These are phyloP conservation scores for Cryptocheilus praepositus DNA, from an alignment of 2,888 invertebrate species.

Conservation along the genomic window DNA sequence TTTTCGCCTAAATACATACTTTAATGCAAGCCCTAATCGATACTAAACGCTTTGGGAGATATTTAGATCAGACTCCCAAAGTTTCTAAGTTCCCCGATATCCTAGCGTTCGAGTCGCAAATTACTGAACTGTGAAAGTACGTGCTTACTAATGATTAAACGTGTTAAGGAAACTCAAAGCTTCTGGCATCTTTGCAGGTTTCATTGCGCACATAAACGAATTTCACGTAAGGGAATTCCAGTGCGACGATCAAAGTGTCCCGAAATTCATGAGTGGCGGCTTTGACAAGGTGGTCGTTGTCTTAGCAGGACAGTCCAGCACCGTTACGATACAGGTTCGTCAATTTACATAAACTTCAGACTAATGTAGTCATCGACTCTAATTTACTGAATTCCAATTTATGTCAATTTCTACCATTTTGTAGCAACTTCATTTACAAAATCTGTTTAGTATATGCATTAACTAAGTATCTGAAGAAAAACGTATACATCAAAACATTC, in stretches of 20 bases:
- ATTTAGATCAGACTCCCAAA: not conserved
- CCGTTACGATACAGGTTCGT: constrained; percentile 76
- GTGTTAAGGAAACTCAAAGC: not conserved
- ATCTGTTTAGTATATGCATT: too few relatives aligned
- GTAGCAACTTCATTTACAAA: too few relatives aligned
- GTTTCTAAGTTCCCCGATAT: not conserved
- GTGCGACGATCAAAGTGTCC: constrained; percentile 73
- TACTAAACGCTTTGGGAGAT: not conserved
- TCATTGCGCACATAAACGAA: constrained; percentile 75
- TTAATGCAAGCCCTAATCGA: not conserved
- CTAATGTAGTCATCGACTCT: too few relatives aligned
- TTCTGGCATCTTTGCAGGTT: constrained; percentile 66
- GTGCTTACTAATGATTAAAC: too few relatives aligned
- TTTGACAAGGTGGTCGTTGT: constrained; percentile 76
- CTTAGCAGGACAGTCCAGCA: constrained; percentile 77
- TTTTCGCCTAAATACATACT: too few relatives aligned
- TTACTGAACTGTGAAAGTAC: too few relatives aligned
- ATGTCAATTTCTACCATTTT: too few relatives aligned
- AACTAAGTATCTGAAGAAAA: too few relatives aligned
- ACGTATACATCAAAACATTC: too few relatives aligned
- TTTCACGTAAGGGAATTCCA: constrained; percentile 72
- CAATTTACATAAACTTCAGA: not conserved
- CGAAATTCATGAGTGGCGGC: constrained; percentile 72
- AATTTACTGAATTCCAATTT: too few relatives aligned
- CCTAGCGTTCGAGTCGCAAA: too few relatives aligned